These are phyloP conservation scores for Darwinula stevensoni DNA, from an alignment of 2,888 invertebrate species.

Conservation along the genomic window DNA sequence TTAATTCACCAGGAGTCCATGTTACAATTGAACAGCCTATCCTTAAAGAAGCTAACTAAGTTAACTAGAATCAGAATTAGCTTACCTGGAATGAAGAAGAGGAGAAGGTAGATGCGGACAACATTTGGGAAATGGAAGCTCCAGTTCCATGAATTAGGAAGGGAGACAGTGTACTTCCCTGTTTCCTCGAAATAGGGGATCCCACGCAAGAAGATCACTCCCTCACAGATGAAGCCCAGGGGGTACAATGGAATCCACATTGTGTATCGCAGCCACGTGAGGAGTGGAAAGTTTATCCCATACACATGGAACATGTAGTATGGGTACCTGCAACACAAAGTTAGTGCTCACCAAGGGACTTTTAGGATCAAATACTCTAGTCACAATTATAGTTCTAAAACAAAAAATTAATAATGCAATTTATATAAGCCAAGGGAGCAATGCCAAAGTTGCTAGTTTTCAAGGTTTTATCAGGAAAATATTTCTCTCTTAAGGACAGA, in stretches of 20 bases:
- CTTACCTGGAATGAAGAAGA: constrained; percentile 38
- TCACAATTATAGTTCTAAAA: too few species aligned
- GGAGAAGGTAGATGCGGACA: constrained; percentile 40
- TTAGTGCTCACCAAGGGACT: too few species aligned
- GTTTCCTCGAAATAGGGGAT: constrained; percentile 72
- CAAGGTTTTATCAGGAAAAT: too few species aligned
- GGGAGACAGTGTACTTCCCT: constrained; percentile 31
- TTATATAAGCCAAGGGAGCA: too few species aligned
- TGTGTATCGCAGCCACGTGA: constrained; percentile 78
- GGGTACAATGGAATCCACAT: constrained; percentile 85
- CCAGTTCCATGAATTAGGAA: constrained; percentile 63
- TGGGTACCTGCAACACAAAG: constrained; percentile 61
- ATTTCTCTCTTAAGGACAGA: too few species aligned
- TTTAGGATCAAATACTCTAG: too few species aligned
- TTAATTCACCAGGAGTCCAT: too few species aligned
- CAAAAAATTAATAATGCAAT: too few species aligned
- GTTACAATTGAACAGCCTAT: too few species aligned
- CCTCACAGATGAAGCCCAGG: constrained; percentile 58
- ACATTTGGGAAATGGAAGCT: constrained; percentile 56
- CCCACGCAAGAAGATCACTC: constrained; percentile 38
- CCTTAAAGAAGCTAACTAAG: too few species aligned
- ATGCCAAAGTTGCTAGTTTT: too few species aligned
- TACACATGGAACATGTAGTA: constrained; percentile 59
- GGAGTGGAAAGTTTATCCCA: constrained; percentile 32
- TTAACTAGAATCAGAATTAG: too few species aligned